Evolutionary conservation across 2,113 vertebrate species (phyloP).

Genomic region (Engraulis encrasicolus): DNA sequence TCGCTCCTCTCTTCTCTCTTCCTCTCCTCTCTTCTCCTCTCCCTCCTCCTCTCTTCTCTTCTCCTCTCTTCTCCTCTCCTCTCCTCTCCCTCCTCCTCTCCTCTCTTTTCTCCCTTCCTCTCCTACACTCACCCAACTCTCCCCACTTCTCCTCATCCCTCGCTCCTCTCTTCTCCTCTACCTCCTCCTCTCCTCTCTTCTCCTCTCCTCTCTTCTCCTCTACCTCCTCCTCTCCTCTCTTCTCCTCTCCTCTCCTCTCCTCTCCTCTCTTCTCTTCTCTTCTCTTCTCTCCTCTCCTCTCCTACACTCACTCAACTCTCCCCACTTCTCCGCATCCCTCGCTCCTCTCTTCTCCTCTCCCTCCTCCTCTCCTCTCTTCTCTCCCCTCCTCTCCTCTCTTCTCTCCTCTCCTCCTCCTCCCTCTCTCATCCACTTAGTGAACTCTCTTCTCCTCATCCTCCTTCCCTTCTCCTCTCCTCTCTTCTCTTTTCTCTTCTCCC

Average conservation of each 20-base stretch:
- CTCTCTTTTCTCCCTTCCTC: too few relatives aligned
- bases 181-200: slow-evolving; percentile 53
- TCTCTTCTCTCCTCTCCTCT: not conserved
- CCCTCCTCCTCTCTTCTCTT: too few relatives aligned
- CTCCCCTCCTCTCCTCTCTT: slow-evolving; percentile 33
- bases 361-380: not conserved
- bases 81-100: too few relatives aligned
- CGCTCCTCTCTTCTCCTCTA: too few relatives aligned
- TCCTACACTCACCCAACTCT: not conserved
- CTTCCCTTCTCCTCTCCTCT: slow-evolving; percentile 54
- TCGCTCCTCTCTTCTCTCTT: too few relatives aligned
- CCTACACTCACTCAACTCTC: too few relatives aligned
- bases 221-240: not conserved
- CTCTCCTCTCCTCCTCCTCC: slow-evolving; percentile 30
- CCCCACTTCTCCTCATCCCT: too few relatives aligned
- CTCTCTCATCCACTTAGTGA: too few relatives aligned
- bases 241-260: not conserved
- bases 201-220: not conserved
- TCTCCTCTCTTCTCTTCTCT: slow-evolving; percentile 3
- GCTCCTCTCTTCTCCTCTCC: slow-evolving; percentile 57
- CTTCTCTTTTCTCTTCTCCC: not conserved
- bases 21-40: too few relatives aligned
- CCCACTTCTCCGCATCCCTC: too few relatives aligned
- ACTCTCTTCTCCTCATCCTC: slow-evolving; percentile 24
- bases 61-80: too few relatives aligned